Conservation (phyloP, 2,888 invertebrate genomes). For the Machimus atricapillus region DNA sequence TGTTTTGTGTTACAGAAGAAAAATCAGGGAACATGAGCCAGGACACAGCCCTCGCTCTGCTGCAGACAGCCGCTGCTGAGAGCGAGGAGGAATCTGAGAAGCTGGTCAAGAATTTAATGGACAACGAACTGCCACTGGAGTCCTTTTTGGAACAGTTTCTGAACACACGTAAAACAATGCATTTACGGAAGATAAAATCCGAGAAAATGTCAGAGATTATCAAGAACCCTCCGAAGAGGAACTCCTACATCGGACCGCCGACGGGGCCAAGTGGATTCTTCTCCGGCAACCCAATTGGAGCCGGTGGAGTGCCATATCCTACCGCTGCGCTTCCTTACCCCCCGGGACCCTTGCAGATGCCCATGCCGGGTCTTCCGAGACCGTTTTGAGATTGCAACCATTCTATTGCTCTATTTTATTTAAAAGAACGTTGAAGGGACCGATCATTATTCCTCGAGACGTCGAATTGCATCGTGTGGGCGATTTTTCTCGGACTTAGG, state of each 20-base stretch:
- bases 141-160: constrained; percentile 87
- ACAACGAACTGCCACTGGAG: constrained; percentile 73
- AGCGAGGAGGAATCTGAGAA: constrained; percentile 92
- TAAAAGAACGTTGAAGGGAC: background rate
- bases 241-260: constrained; percentile 53
- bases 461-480: background rate
- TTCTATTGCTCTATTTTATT: background rate
- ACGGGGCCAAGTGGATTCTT: constrained; percentile 52
- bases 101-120: constrained; percentile 80
- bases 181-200: constrained; percentile 85
- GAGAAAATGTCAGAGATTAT: constrained; percentile 89
- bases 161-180: constrained; percentile 76
- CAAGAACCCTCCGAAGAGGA: constrained; percentile 56
- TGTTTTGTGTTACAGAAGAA: constrained; percentile 65
- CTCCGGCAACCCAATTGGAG: constrained; percentile 61
- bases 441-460: background rate
- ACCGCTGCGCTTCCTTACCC: constrained; percentile 60
- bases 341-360: constrained; percentile 75
- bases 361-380: constrained; percentile 70
- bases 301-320: constrained; percentile 69
- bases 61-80: constrained; percentile 91
- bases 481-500: background rate
- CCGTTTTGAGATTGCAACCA: constrained; percentile 27
- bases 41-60: constrained; percentile 85
- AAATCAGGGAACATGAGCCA: constrained; percentile 79